A percentile compares a stretch with the other conserved stretches of the same genome.
Conservation (phyloP, 2,113 vertebrate species). For the Cebus imitator region DNA sequence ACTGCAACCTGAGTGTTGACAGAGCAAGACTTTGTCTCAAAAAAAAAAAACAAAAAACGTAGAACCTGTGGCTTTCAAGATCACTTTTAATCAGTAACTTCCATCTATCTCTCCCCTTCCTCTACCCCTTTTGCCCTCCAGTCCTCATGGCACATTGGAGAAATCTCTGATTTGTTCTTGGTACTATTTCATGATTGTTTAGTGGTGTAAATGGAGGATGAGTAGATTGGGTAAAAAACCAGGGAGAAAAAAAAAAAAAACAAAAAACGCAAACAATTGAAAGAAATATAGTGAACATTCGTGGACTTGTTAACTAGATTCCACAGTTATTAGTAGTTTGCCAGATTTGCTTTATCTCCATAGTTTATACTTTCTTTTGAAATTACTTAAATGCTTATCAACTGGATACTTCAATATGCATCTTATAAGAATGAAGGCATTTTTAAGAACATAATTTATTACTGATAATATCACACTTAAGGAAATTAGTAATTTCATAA, state of each 20-base stretch:
- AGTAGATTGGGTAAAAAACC: too few relatives aligned
- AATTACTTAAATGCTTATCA: constrained; percentile 16
- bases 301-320: background rate
- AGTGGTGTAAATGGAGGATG: too few relatives aligned
- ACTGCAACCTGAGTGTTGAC: too few relatives aligned
- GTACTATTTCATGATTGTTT: too few relatives aligned
- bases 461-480: background rate
- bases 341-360: background rate
- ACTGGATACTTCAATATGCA: background rate
- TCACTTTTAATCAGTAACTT: background rate
- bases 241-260: too few relatives aligned
- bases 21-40: too few relatives aligned
- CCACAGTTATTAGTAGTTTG: background rate
- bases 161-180: too few relatives aligned
- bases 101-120: background rate
- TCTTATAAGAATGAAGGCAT: background rate
- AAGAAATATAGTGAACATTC: background rate
- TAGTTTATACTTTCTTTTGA: background rate
- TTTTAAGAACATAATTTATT: constrained; percentile 1
- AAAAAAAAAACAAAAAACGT: background rate
- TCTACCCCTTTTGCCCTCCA: fast-evolving
- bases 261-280: background rate
- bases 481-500: background rate
- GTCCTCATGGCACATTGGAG: background rate
- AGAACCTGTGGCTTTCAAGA: background rate